phyloP scores from a whole-genome alignment of 2,797 vertebrate species.

The Psittacula echo region DNA sequence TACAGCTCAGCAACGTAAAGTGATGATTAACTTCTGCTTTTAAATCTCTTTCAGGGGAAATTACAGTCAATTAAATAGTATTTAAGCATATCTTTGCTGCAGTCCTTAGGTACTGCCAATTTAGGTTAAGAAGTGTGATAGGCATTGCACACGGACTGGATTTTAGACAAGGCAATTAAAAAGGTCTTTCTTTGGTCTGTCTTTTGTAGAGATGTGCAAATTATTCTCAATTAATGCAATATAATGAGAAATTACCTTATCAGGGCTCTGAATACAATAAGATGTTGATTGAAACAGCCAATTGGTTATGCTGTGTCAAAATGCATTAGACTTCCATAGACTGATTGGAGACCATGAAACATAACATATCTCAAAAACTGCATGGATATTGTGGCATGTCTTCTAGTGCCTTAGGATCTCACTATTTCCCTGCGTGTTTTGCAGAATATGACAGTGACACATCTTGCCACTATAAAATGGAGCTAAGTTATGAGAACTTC shows the following conservation, averaged over 20 bases:
- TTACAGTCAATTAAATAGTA: not conserved
- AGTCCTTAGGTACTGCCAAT: not conserved
- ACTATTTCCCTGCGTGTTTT: not conserved
- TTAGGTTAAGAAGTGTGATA: not conserved
- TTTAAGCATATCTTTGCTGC: not conserved
- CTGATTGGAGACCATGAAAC: not conserved
- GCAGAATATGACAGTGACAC: constrained; percentile 96
- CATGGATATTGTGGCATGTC: not conserved
- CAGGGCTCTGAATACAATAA: not conserved
- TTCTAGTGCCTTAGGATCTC: not conserved
- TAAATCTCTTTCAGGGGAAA: not conserved
- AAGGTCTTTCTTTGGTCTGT: not conserved
- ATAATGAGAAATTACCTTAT: not conserved
- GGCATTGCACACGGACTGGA: not conserved
- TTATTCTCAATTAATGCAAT: not conserved
- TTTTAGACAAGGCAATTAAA: not conserved
- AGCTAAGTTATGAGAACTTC: constrained; percentile 96
- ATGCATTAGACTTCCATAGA: not conserved
- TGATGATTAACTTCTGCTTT: not conserved
- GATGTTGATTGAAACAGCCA: not conserved
- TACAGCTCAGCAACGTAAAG: constrained; percentile 91
- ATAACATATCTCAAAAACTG: not conserved
- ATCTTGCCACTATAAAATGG: constrained; percentile 94
- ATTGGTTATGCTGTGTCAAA: not conserved
- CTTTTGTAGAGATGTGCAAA: not conserved